Evolutionary conservation across 1,140 invertebrate genomes (phyloP).

Genomic region (Aphis craccivora): DNA sequence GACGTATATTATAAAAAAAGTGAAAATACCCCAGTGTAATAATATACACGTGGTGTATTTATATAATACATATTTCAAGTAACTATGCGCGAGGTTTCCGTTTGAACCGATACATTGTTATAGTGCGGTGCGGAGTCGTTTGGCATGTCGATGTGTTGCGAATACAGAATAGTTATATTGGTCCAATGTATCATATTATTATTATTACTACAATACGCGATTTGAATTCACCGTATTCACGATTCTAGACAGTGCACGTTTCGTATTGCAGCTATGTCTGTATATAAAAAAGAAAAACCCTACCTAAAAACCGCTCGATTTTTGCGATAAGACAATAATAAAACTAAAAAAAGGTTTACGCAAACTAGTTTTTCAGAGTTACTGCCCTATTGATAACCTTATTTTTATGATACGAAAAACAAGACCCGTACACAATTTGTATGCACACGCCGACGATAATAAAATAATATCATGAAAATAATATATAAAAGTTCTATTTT

Average conservation of each 20-base stretch:
- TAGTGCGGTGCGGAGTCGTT: not conserved
- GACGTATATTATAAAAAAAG: not conserved
- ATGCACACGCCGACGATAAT: not conserved
- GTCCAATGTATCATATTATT: not conserved
- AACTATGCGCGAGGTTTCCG: not conserved
- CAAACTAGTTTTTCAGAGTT: not conserved
- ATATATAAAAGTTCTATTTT: not conserved
- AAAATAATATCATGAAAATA: not conserved
- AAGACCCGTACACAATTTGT: not conserved
- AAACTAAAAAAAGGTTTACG: not conserved
- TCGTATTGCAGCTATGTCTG: not conserved
- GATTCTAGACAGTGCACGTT: not conserved
- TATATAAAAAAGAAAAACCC: not conserved
- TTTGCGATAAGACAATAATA: not conserved
- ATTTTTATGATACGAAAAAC: not conserved
- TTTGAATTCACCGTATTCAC: not conserved
- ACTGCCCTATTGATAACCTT: not conserved
- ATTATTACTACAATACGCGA: not conserved
- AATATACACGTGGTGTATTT: not conserved
- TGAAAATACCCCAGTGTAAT: not conserved
- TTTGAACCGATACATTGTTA: not conserved
- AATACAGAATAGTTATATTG: not conserved
- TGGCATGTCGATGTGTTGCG: not conserved
- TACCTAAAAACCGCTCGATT: not conserved
- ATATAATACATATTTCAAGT: not conserved